Percentiles rank a stretch among this genome's conserved stretches.
These are phyloP conservation scores for Scaptomyza montana DNA, from an alignment of 1,140 invertebrate genomes.

Conservation along the genomic window DNA sequence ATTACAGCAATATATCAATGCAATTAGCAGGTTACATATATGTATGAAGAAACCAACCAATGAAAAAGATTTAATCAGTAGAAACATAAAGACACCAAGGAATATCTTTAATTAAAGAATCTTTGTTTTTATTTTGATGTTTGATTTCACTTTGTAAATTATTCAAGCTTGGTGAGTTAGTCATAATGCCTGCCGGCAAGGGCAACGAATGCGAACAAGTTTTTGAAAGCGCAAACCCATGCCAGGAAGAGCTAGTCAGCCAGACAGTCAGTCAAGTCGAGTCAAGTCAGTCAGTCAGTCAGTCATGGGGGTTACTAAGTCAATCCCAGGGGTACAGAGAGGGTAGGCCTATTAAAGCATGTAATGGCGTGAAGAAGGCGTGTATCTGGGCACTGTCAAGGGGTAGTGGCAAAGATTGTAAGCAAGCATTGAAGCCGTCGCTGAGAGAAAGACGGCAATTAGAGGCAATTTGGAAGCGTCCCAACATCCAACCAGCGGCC, in stretches of 20 bases:
- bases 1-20: too few species aligned
- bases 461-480: constrained; percentile 71
- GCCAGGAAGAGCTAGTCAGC: constrained; percentile 54
- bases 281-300: background rate
- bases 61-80: background rate
- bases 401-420: background rate
- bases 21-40: too few species aligned
- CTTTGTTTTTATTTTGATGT: background rate
- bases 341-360: constrained; percentile 75
- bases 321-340: background rate
- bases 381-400: constrained; percentile 45
- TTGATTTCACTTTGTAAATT: background rate
- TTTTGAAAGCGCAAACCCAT: constrained; percentile 59
- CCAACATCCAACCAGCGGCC: background rate
- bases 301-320: constrained; percentile 9
- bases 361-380: constrained; percentile 77
- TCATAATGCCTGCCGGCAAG: constrained; percentile 6
- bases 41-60: too few species aligned
- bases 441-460: constrained; percentile 71
- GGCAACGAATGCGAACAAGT: constrained; percentile 18
- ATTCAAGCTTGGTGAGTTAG: constrained; percentile 11
- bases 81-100: background rate
- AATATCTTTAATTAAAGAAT: background rate
- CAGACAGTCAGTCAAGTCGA: constrained; percentile 9
- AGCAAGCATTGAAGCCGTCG: constrained; percentile 52